Percentiles rank a stretch among this genome's conserved stretches.
Evolutionary conservation across 2,113 vertebrate genomes (phyloP).

Genomic region (Vulpes ferrilata): DNA sequence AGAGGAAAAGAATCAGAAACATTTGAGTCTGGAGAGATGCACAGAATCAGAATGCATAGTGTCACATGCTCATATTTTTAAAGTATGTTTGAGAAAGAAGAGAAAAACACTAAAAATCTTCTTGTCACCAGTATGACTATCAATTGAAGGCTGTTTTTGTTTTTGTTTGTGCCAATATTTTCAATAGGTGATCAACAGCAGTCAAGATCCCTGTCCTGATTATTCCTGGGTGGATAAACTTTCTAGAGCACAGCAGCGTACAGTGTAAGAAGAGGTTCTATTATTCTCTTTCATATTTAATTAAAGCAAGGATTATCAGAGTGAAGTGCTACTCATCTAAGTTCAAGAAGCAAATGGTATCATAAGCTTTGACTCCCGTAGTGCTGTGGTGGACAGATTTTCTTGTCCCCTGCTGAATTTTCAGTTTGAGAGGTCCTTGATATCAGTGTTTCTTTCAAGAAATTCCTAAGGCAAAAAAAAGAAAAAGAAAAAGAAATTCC

Average conservation of each 20-base stretch:
- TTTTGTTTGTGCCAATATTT: not conserved
- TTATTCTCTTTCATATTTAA: not conserved
- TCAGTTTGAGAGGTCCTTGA: not conserved
- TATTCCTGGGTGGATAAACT: slow-evolving; percentile 92
- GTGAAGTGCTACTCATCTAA: not conserved
- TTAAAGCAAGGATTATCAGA: not conserved
- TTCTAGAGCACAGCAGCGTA: slow-evolving; percentile 85
- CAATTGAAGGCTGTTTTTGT: not conserved
- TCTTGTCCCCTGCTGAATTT: not conserved
- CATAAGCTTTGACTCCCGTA: not conserved
- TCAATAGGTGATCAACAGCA: slow-evolving; percentile 87
- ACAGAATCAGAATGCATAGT: not conserved
- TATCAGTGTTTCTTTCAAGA: not conserved
- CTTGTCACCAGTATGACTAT: not conserved
- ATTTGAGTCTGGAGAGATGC: not conserved
- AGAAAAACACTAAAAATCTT: not conserved
- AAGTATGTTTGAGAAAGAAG: not conserved
- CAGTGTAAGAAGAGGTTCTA: slow-evolving; percentile 89
- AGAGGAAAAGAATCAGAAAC: not conserved
- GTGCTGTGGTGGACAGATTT: not conserved
- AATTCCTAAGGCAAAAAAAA: not conserved
- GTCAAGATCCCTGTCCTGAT: slow-evolving; percentile 80
- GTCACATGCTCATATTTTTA: not conserved
- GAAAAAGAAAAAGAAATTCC: not conserved
- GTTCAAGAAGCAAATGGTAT: not conserved